phyloP scores from a whole-genome alignment of 2,113 vertebrate genomes.

The Myodes glareolus region DNA sequence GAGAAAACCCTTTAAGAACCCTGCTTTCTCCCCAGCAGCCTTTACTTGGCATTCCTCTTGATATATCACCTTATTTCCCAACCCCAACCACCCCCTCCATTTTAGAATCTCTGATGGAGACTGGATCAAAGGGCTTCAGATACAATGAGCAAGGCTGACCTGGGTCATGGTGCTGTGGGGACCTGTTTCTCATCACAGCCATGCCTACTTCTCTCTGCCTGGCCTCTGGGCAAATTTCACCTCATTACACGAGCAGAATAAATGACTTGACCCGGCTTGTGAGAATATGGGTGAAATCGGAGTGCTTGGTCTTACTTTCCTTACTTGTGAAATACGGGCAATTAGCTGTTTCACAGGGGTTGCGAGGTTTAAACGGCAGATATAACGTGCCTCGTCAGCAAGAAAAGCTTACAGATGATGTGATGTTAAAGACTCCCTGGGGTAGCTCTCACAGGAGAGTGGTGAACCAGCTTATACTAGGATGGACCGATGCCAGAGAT shows the following conservation, averaged over 20 bases:
- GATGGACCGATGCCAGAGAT: neutral
- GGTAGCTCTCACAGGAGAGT: neutral
- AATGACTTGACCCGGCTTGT: neutral
- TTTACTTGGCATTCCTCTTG: neutral
- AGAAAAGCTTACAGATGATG: neutral
- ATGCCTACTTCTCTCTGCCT: neutral
- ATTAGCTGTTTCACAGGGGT: neutral
- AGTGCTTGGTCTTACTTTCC: neutral
- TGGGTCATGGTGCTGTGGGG: neutral
- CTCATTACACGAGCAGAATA: neutral
- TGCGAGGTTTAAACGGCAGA: neutral
- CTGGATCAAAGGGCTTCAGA: neutral
- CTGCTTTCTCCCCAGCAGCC: neutral
- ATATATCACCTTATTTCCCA: neutral
- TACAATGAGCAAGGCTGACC: neutral
- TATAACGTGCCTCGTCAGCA: neutral
- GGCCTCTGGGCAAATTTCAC: neutral
- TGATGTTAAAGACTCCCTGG: neutral
- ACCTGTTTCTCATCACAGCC: neutral
- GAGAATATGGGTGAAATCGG: neutral
- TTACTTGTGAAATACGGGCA: neutral
- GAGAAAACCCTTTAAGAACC: neutral
- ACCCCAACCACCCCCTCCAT: neutral
- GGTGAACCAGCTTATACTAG: neutral
- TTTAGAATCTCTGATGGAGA: slow-evolving; percentile 5